Evolutionary conservation across 2,888 invertebrate genomes (phyloP).

Genomic region (Drosophila maculinotata): DNA sequence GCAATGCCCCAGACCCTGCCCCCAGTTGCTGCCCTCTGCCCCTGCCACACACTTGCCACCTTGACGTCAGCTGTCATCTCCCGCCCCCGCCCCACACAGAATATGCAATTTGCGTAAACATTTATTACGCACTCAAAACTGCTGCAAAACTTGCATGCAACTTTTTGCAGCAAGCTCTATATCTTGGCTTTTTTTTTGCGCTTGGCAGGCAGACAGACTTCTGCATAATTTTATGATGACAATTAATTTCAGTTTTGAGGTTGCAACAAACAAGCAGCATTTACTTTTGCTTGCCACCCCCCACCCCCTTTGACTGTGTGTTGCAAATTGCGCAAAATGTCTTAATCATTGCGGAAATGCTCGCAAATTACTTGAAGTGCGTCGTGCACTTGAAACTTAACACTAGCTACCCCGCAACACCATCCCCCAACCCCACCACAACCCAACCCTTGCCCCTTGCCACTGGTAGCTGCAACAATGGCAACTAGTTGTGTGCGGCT

Average conservation of each 20-base stretch:
- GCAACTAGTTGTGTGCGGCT: conserved; percentile 26
- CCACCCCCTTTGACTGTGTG: not conserved
- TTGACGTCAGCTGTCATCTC: not conserved
- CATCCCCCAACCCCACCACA: not conserved
- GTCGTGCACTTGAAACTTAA: conserved; percentile 48
- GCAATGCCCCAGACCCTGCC: conserved; percentile 6
- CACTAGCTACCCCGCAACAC: too few species aligned
- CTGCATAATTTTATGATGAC: conserved; percentile 73
- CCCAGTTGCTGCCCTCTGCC: not conserved
- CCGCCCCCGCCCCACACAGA: conserved; percentile 19
- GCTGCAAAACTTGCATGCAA: conserved; percentile 58
- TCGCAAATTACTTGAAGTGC: conserved; percentile 52
- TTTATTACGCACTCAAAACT: conserved; percentile 70
- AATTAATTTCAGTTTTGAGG: conserved; percentile 65
- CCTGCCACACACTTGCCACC: not conserved
- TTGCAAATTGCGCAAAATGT: conserved; percentile 43
- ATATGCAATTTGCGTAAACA: conserved; percentile 71
- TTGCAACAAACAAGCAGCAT: conserved; percentile 37
- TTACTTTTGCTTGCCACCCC: not conserved
- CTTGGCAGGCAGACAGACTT: conserved; percentile 18
- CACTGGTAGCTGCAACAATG: conserved; percentile 34
- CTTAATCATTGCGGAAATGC: conserved; percentile 62
- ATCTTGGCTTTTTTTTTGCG: conserved; percentile 5
- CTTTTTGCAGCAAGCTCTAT: conserved; percentile 32
- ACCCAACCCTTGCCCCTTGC: not conserved